A percentile compares a stretch with the other conserved stretches of the same genome.
Conservation (phyloP, 2,797 vertebrate species). For the Clarias pachynema region DNA sequence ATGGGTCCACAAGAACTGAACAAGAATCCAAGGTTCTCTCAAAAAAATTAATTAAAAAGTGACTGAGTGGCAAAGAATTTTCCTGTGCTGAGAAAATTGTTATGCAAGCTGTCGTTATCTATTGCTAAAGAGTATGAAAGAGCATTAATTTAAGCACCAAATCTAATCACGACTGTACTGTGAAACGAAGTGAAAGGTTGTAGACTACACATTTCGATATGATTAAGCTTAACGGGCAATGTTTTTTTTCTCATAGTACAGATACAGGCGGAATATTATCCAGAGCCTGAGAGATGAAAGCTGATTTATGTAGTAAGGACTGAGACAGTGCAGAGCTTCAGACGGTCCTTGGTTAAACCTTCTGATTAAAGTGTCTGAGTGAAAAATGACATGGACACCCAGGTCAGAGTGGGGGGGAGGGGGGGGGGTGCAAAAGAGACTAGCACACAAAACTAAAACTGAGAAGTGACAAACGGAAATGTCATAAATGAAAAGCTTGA, state of each 20-base stretch:
- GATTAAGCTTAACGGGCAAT: neutral
- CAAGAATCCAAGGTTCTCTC: constrained; percentile 13
- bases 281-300: constrained; percentile 21
- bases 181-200: neutral
- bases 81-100: neutral
- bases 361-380: constrained; percentile 65
- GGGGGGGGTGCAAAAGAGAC: neutral
- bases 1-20: constrained; percentile 9
- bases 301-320: constrained; percentile 49
- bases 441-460: constrained; percentile 19
- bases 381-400: constrained; percentile 55
- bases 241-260: neutral
- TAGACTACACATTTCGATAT: neutral
- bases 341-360: constrained; percentile 36
- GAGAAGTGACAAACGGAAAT: neutral
- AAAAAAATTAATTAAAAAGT: neutral
- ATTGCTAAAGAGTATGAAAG: neutral
- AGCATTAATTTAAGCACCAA: neutral
- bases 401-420: constrained; percentile 42
- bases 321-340: constrained; percentile 25
- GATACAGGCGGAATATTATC: constrained; percentile 16
- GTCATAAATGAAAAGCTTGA: constrained; percentile 1
- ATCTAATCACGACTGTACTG: neutral
- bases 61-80: neutral
- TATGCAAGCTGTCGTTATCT: neutral